These are phyloP conservation scores for Stenoptilia bipunctidactyla DNA, from an alignment of 2,888 invertebrate genomes.

Conservation along the genomic window DNA sequence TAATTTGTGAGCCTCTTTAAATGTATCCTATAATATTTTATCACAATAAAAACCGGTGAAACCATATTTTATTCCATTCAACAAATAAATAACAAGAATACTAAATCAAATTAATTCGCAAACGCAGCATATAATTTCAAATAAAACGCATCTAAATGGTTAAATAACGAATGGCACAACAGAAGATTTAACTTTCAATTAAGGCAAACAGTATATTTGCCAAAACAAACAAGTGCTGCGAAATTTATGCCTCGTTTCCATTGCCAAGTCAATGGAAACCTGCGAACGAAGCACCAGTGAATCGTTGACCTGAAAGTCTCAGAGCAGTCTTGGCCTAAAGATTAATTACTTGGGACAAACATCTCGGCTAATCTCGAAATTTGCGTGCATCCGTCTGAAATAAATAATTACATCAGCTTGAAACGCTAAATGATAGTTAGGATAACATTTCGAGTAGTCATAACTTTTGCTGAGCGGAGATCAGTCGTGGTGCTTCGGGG, in stretches of 20 bases:
- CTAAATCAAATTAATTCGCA: too few relatives aligned
- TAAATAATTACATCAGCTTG: slow-evolving; percentile 37
- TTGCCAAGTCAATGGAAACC: slow-evolving; percentile 27
- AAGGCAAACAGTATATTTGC: slow-evolving; percentile 9
- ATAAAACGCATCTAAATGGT: neutral
- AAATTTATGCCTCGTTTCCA: slow-evolving; percentile 19
- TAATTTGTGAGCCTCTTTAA: too few relatives aligned
- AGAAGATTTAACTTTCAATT: neutral
- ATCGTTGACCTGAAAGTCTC: slow-evolving; percentile 48
- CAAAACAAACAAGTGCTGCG: slow-evolving; percentile 18
- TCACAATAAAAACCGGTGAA: too few relatives aligned
- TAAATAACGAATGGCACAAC: neutral
- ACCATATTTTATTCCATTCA: too few relatives aligned
- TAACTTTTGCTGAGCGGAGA: slow-evolving; percentile 29
- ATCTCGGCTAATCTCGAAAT: slow-evolving; percentile 55
- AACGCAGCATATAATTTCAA: too few relatives aligned
- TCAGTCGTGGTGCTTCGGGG: slow-evolving; percentile 34
- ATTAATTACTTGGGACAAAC: slow-evolving; percentile 59
- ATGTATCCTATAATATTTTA: too few relatives aligned
- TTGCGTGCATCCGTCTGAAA: slow-evolving; percentile 49
- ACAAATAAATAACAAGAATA: too few relatives aligned
- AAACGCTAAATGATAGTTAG: slow-evolving; percentile 19
- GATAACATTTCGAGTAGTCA: slow-evolving; percentile 41
- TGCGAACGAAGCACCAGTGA: slow-evolving; percentile 32
- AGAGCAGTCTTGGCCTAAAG: slow-evolving; percentile 38